These are phyloP conservation scores for Lutjanus campechanus DNA, from an alignment of 2,797 vertebrate species.

Conservation along the genomic window DNA sequence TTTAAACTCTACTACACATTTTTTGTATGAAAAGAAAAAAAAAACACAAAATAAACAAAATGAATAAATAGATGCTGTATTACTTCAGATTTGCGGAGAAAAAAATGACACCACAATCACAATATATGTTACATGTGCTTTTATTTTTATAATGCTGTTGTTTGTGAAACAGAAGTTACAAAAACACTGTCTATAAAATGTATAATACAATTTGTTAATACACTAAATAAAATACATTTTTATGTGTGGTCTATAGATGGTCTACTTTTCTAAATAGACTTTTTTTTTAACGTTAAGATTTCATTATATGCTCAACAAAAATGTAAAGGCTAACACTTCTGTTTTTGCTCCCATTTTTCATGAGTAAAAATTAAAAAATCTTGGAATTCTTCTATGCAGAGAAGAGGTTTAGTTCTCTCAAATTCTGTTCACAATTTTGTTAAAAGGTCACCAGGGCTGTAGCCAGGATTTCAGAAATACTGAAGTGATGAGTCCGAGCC, in stretches of 20 bases:
- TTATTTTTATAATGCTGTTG: constrained; percentile 89
- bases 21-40: constrained; percentile 72
- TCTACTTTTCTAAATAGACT: constrained; percentile 26
- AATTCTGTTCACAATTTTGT: too few species aligned
- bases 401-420: too few species aligned
- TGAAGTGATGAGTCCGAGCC: too few species aligned
- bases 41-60: constrained; percentile 57
- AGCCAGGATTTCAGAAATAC: too few species aligned
- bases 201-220: constrained; percentile 89
- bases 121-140: constrained; percentile 85
- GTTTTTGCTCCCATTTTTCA: too few species aligned
- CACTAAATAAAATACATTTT: constrained; percentile 89
- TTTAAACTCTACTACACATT: constrained; percentile 66
- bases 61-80: constrained; percentile 66
- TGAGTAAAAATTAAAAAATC: too few species aligned
- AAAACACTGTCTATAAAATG: constrained; percentile 86
- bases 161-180: constrained; percentile 84
- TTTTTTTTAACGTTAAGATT: not conserved
- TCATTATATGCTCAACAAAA: not conserved
- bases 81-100: constrained; percentile 67
- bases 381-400: too few species aligned
- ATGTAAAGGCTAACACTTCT: too few species aligned
- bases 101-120: constrained; percentile 71
- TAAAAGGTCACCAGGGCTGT: too few species aligned
- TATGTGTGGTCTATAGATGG: constrained; percentile 83